Evolutionary conservation across 1,140 invertebrate genomes (phyloP).

Genomic region (Drosophila leontia): DNA sequence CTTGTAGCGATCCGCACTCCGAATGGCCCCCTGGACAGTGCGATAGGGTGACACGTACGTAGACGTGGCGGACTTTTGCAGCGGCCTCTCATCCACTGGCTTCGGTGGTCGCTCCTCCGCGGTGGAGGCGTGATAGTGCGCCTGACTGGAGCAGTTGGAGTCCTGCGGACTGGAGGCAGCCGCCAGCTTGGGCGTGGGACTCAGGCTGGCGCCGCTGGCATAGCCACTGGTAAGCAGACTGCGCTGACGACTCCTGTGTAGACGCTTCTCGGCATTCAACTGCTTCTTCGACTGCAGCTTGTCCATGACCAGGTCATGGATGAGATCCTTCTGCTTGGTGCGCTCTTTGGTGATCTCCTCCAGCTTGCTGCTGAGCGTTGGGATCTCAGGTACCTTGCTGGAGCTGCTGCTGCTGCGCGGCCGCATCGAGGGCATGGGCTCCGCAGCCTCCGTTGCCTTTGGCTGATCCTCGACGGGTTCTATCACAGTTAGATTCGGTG

Average conservation of each 20-base stretch:
- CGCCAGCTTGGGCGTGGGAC: slow-evolving; percentile 75
- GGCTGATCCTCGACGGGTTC: slow-evolving; percentile 46
- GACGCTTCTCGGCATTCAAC: slow-evolving; percentile 87
- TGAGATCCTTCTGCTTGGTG: slow-evolving; percentile 89
- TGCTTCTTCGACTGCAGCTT: slow-evolving; percentile 90
- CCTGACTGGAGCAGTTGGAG: slow-evolving; percentile 75
- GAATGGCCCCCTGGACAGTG: slow-evolving; percentile 45
- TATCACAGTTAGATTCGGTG: slow-evolving; percentile 84
- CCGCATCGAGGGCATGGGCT: slow-evolving; percentile 38
- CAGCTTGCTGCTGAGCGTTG: slow-evolving; percentile 83
- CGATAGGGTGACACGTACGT: slow-evolving; percentile 76
- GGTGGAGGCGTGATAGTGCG: slow-evolving; percentile 78
- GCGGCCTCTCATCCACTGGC: slow-evolving; percentile 42
- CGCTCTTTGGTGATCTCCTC: slow-evolving; percentile 89
- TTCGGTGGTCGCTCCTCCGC: slow-evolving; percentile 31
- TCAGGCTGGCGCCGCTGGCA: slow-evolving; percentile 72
- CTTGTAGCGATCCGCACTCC: slow-evolving; percentile 62
- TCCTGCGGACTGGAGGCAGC: slow-evolving; percentile 68
- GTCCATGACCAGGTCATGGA: slow-evolving; percentile 92
- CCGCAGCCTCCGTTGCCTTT: slow-evolving; percentile 10
- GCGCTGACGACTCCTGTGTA: slow-evolving; percentile 83
- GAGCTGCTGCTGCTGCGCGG: slow-evolving; percentile 60
- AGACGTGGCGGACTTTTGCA: slow-evolving; percentile 73
- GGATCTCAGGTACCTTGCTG: slow-evolving; percentile 81
- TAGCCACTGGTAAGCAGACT: slow-evolving; percentile 76